Conservation (phyloP, 2,797 vertebrate species). For the Darevskia mixta region DNA sequence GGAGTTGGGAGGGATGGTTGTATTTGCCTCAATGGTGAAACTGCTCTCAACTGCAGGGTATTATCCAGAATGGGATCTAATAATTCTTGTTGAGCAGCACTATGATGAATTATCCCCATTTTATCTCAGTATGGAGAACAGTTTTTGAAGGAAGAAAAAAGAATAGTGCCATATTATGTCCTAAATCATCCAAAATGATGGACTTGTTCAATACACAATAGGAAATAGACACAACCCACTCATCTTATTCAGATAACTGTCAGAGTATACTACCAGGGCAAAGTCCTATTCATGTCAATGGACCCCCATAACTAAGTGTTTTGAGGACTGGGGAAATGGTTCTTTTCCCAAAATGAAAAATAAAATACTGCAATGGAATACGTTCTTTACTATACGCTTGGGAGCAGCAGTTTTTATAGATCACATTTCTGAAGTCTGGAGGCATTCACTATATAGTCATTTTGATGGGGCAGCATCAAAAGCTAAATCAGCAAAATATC, state of each 20-base stretch:
- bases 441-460: not conserved
- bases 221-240: constrained; percentile 15
- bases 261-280: not conserved
- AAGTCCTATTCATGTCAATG: constrained; percentile 2
- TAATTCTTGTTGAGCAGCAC: not conserved
- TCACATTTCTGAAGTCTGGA: constrained; percentile 25
- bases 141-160: not conserved
- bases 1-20: not conserved
- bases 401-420: not conserved
- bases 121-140: constrained; percentile 37
- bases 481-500: constrained; percentile 29
- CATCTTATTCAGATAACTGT: not conserved
- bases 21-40: not conserved
- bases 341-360: constrained; percentile 22
- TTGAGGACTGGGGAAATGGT: not conserved
- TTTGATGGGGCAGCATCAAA: not conserved
- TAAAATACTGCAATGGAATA: constrained; percentile 6
- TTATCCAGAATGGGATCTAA: constrained; percentile 12
- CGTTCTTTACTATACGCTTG: constrained; percentile 21
- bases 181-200: not conserved
- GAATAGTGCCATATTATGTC: not conserved
- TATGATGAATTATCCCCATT: constrained; percentile 34
- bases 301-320: not conserved
- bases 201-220: constrained; percentile 17
- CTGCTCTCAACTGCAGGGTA: not conserved